Evolutionary conservation across 2,888 invertebrate species (phyloP).

Genomic region (Calameuta filiformis): DNA sequence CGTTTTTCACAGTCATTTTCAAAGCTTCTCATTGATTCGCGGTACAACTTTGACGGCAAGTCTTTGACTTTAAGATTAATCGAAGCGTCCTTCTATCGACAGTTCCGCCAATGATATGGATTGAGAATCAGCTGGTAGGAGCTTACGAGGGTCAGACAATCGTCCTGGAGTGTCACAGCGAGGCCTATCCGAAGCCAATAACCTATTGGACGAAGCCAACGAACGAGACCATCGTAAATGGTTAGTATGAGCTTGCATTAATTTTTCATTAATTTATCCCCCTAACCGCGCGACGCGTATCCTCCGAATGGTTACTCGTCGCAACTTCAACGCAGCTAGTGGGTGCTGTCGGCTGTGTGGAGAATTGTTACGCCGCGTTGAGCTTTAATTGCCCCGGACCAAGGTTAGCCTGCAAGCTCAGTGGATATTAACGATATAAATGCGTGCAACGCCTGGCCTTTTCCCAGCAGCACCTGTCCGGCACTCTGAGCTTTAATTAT

Average conservation of each 20-base stretch:
- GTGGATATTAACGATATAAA: neutral
- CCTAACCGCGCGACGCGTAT: neutral
- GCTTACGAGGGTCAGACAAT: conserved; percentile 67
- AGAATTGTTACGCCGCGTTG: neutral
- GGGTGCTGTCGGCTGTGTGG: neutral
- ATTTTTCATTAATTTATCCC: neutral
- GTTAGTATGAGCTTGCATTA: conserved; percentile 25
- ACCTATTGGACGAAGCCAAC: conserved; percentile 68
- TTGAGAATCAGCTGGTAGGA: conserved; percentile 69
- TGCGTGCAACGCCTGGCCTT: neutral
- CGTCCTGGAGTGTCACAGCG: conserved; percentile 67
- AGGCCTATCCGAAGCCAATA: conserved; percentile 69
- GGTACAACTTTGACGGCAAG: neutral
- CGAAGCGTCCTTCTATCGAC: conserved; percentile 14
- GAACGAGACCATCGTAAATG: conserved; percentile 51
- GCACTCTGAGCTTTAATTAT: neutral
- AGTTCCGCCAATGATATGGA: conserved; percentile 70
- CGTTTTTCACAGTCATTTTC: neutral
- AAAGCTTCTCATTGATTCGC: neutral
- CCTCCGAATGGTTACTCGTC: too few relatives aligned
- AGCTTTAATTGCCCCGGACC: neutral
- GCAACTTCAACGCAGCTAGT: neutral
- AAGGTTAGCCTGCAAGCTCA: neutral
- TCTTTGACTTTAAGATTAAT: neutral
- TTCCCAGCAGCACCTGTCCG: neutral